Evolutionary conservation across 2,797 vertebrate genomes (phyloP), one percentile per base, ranked within the genome.

Genomic region (Helostoma temminkii): DNA sequence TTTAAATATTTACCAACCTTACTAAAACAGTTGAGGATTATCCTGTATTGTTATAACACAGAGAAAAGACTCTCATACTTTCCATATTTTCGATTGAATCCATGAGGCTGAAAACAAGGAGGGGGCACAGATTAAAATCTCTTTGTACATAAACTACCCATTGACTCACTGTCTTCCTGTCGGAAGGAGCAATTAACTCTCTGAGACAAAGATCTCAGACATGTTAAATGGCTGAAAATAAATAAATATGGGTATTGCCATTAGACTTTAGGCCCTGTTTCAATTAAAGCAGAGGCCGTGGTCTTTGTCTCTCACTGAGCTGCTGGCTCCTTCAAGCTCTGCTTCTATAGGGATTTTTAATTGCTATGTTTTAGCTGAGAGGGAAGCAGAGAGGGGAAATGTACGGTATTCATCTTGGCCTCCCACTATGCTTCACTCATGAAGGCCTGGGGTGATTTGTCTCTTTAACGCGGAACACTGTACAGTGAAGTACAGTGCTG

Each of bases 141-240:
- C 86, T 93, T 88, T 92, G 83, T 90, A 92, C 89, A 90, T 89
- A 93, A 93, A 92, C 89, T 89, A 83, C 71, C 89, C 89, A 84
- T 90, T 93, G 92, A 93, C 88, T 92, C 88, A 80, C 82, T 74
- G 88, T 91, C 88, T 90, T 91, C 86, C 89, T 88, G 90, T 91
- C 84, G 86, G 92, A 93, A 92, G 90, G 63, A 82, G 89, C 88
- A 91, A 93, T 93, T 93, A 93, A 88, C 88, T 80, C 71, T 48
- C 55, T 26, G 79, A 91, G 91, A 93, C 90, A 93, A 92, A 88
- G 91, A 93, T 92, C 91, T 90, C 85, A 91, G 91, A 91, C 87
- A 90, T 89, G 88, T 90, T 89, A 89, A 92, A 90, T 63, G 81
- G 86, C 84, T 87, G 70, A 87, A 89, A 90, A 93, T 91, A 93